A percentile compares a stretch with the other conserved stretches of the same genome.
phyloP scores from a whole-genome alignment of 2,888 invertebrate genomes.

The Rosalia funebris region DNA sequence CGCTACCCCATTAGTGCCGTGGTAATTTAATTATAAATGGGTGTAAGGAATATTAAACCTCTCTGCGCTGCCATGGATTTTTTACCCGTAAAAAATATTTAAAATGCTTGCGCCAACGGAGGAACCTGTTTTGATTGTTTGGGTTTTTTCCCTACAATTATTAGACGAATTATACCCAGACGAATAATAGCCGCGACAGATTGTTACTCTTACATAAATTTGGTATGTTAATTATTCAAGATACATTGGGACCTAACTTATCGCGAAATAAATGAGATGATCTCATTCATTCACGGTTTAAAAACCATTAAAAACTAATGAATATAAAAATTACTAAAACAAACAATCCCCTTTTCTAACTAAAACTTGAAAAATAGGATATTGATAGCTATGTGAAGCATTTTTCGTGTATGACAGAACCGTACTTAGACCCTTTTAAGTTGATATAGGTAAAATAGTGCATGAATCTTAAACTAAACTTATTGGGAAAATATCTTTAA shows the following conservation, averaged over 20 bases:
- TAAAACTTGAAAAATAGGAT: too few species aligned
- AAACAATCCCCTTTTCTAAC: too few species aligned
- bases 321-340: too few species aligned
- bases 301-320: too few species aligned
- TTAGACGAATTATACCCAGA: background rate
- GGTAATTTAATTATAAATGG: constrained; percentile 26
- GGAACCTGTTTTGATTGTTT: constrained; percentile 16
- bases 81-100: background rate
- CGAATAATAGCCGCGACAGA: background rate
- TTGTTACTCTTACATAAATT: background rate
- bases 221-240: background rate
- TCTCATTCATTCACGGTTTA: too few species aligned
- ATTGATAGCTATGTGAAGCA: too few species aligned
- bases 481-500: too few species aligned
- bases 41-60: constrained; percentile 21
- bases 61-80: constrained; percentile 4
- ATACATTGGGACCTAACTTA: background rate
- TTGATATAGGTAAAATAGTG: too few species aligned
- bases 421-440: too few species aligned
- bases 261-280: too few species aligned
- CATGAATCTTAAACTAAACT: too few species aligned
- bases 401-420: too few species aligned
- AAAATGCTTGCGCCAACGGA: constrained; percentile 3
- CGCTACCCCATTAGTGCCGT: constrained; percentile 21
- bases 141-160: constrained; percentile 10